These are phyloP conservation scores for Monodelphis domestica DNA, from an alignment of 2,797 vertebrate genomes.

Conservation along the genomic window DNA sequence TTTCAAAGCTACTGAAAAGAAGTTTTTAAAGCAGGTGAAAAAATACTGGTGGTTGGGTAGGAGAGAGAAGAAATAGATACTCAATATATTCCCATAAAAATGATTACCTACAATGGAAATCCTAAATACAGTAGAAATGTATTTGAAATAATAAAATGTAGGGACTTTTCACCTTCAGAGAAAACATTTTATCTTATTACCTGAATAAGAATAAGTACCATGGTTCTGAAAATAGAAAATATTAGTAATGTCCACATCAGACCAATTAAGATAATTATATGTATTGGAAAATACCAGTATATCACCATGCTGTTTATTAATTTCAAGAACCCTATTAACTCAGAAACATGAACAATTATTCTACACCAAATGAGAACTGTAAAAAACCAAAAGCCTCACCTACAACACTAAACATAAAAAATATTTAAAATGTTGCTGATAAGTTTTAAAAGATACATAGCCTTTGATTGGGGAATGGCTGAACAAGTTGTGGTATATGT, in stretches of 20 bases:
- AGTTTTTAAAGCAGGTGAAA: constrained; percentile 21
- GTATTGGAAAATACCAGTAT: neutral
- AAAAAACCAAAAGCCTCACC: neutral
- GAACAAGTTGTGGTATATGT: too few relatives aligned
- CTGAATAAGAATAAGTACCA: neutral
- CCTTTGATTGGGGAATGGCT: too few relatives aligned
- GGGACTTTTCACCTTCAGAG: too few relatives aligned
- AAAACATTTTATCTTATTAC: neutral
- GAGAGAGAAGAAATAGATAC: neutral
- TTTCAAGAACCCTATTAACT: neutral
- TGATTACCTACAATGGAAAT: neutral
- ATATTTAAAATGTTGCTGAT: neutral
- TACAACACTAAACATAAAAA: neutral
- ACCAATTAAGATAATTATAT: neutral
- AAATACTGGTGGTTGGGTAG: accelerated
- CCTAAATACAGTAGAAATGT: too few relatives aligned
- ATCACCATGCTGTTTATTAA: neutral
- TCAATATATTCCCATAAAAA: neutral
- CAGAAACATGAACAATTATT: neutral
- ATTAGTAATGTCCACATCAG: neutral
- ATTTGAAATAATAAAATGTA: neutral
- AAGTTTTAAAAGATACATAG: neutral
- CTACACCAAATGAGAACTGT: neutral
- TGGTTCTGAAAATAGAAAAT: neutral
- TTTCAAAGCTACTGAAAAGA: constrained; percentile 1